Conservation (phyloP, 2,113 vertebrate species). For the Calypte anna region DNA sequence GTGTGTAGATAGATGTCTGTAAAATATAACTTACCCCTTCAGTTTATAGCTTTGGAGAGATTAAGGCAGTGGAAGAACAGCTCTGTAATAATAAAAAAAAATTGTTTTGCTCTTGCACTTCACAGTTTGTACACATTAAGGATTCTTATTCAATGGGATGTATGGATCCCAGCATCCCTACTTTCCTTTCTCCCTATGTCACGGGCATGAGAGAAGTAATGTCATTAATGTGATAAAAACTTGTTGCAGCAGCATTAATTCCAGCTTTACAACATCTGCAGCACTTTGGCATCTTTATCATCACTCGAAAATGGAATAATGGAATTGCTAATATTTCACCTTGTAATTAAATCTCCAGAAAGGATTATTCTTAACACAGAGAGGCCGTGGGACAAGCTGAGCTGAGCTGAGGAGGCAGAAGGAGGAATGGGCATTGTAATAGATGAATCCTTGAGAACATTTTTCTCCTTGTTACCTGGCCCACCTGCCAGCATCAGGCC, state of each 20-base stretch:
- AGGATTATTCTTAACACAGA: background rate
- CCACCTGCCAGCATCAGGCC: background rate
- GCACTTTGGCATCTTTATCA: background rate
- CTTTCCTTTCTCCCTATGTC: background rate
- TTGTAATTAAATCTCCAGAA: background rate
- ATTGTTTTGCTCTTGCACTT: background rate
- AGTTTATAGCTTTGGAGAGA: background rate
- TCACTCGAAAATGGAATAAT: background rate
- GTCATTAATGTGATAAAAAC: background rate
- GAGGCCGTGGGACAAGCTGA: background rate
- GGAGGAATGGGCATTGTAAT: too few relatives aligned
- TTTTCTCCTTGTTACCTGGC: background rate
- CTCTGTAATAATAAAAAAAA: background rate
- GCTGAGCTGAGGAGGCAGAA: background rate
- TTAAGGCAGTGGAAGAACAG: background rate
- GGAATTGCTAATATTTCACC: background rate
- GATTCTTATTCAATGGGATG: background rate
- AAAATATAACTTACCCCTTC: background rate
- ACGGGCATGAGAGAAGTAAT: rapidly evolving
- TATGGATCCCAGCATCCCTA: background rate
- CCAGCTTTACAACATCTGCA: background rate
- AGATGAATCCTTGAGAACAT: rapidly evolving
- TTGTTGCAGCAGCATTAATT: background rate
- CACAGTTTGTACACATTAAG: background rate
- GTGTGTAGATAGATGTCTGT: rapidly evolving